Conservation (phyloP, 2,888 invertebrate genomes). For the Zootermopsis nevadensis region DNA sequence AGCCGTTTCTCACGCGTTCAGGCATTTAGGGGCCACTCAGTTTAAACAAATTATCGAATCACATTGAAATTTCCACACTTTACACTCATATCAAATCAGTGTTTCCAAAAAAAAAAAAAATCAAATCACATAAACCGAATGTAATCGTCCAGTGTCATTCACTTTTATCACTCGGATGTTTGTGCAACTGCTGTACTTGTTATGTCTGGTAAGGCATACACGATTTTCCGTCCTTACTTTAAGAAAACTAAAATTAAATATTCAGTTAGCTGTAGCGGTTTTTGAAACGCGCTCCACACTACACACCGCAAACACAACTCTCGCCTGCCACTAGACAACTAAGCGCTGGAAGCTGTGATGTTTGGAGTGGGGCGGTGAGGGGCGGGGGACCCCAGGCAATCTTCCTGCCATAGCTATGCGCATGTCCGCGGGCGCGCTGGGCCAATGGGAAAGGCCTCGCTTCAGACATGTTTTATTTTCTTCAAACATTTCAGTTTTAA, state of each 20-base stretch:
- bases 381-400: constrained; percentile 28
- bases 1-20: constrained; percentile 24
- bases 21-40: constrained; percentile 34
- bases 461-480: background rate
- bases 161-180: background rate
- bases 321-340: constrained; percentile 24
- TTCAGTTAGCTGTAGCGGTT: background rate
- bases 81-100: constrained; percentile 7
- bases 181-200: background rate
- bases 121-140: background rate
- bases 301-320: constrained; percentile 10
- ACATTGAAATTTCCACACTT: constrained; percentile 6
- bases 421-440: constrained; percentile 14
- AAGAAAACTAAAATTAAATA: constrained; percentile 9
- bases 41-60: background rate
- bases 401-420: constrained; percentile 29
- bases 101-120: background rate
- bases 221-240: background rate
- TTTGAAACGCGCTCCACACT: constrained; percentile 22
- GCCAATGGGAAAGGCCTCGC: constrained; percentile 20
- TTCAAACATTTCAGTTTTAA: too few species aligned
- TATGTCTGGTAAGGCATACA: too few species aligned
- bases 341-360: constrained; percentile 40
- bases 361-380: constrained; percentile 19
- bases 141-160: background rate